Evolutionary conservation across 2,113 vertebrate species (phyloP), one percentile per base, ranked within the genome.

Genomic region (Thalassarche chlororhynchos): DNA sequence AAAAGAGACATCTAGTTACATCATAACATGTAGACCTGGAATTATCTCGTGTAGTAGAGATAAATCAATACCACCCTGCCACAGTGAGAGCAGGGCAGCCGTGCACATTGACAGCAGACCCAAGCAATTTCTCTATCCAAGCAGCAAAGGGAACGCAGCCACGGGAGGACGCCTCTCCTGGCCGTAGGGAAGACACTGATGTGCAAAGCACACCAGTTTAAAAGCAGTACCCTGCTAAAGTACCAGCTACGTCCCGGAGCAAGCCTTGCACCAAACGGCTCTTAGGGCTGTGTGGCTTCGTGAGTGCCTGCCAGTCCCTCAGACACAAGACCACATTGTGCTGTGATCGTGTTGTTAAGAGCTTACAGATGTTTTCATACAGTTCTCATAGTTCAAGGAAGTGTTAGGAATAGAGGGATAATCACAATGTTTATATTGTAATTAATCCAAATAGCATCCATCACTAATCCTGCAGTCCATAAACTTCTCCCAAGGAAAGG

Each of bases 351-450:
- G 17, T 20, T 34, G 34, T 42, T 77, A 89, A 83, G 70, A 85
- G 74, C 81, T 66, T 83, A 83, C 66, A 90, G 79, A 77, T 90
- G 92, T 49, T 93, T 95, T 92, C 84, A 75, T 29, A 52, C 23
- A 69, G 71, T 74, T 92, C 84, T 90, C 81, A 51, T 44, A 52
- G 66, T 20, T 87, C 40, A 82, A 51, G 46, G 40, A 90, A 90
- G 34, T 6, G 21, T 78, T 55, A 84, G 38, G 28, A 71, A 94
- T 44, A 51, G 69, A 87, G 74, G 51, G 29, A 72, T 75, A 89
- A 83, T 44, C 14, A 81, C 72, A 64, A 51, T 52, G 31, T 83
- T 92, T 69, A 60, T 61, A 72, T 6, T 68, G 42, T 31, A 40
- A 75, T 76, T 77, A 82, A 89, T 66, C 40, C 61, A 82, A 84